Evolutionary conservation across 2,113 vertebrate species (phyloP), one percentile per base, ranked within the genome.

Genomic region (Grammomys surdaster): DNA sequence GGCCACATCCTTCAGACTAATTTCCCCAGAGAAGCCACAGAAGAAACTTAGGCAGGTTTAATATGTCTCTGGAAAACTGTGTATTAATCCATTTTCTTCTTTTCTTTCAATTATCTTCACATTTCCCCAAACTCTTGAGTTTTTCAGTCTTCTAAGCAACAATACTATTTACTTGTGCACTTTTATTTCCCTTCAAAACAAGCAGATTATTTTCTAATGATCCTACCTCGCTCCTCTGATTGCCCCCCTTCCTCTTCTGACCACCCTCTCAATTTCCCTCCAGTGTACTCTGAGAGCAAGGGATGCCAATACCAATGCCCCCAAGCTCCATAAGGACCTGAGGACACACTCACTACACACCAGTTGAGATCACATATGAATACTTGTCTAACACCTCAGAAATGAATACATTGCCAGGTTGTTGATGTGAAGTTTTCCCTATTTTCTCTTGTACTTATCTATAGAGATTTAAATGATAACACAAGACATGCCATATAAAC

Each of bases 41-140:
- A 31, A 95, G 88, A 97, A 97, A 96, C 82, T 78, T 92, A 93
- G 72, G 92, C 90, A 97, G 93, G 67, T 88, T 97, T 97, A 93
- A 89, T 95, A 97, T 75, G 85, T 92, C 92, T 92, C 90, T 95
- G 94, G 84, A 90, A 97, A 97, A 97, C 85, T 72, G 67, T 51
- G 20, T 91, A 87, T 95, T 92, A 97, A 97, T 91, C 85, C 67
- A 91, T 73, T 69, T 90, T 88, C 70, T 28, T 96, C 81, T 96
- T 97, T 97, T 95, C 97, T 97, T 97, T 95, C 92, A 96, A 95
- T 96, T 97, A 96, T n/a, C 72, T 86, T 93, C 88, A 86, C 40
- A 90, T 78, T 94, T 92, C 20, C 46, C 17, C 33, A 22, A 91
- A 95, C 94, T 56, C 76, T 56, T 46, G 54, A 88, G 96, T n/a